Percentiles rank a stretch among this genome's conserved stretches.
phyloP scores from a whole-genome alignment of 2,113 vertebrate species.

The Lipophrys pholis region DNA sequence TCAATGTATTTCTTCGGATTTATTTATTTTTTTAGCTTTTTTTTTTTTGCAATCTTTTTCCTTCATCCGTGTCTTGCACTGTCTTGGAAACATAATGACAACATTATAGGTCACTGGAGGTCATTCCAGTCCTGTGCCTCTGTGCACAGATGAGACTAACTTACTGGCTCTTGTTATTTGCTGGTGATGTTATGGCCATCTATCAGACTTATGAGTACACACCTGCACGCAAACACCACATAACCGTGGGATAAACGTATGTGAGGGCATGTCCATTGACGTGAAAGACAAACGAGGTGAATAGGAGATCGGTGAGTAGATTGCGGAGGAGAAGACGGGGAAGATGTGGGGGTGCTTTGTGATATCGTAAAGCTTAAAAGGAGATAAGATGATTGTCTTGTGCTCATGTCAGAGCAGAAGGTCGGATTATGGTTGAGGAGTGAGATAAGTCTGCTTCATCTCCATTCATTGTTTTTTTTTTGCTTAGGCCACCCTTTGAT shows the following conservation, averaged over 20 bases:
- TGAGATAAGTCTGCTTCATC: background rate
- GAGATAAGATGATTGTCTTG: constrained; percentile 19
- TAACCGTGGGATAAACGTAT: constrained; percentile 16
- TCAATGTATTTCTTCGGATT: background rate
- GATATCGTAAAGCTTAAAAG: constrained; percentile 3
- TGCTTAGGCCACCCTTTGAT: background rate
- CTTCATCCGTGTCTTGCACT: background rate
- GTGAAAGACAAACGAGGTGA: constrained; percentile 15
- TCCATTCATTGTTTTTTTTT: background rate
- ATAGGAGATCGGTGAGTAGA: constrained; percentile 20
- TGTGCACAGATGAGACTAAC: background rate
- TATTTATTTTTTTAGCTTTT: too few relatives aligned
- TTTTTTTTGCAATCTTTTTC: background rate
- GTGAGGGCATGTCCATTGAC: background rate
- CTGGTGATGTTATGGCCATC: constrained; percentile 11
- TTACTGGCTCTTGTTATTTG: background rate
- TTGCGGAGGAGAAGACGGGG: background rate
- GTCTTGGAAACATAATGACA: constrained; percentile 9
- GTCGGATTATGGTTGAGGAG: constrained; percentile 1
- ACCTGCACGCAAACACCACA: background rate
- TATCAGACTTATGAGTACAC: background rate
- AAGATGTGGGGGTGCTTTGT: background rate
- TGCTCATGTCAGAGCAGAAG: constrained; percentile 4
- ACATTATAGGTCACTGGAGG: background rate
- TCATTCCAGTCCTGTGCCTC: background rate